Percentiles rank a stretch among this genome's conserved stretches.
phyloP scores from a whole-genome alignment of 30 jellyfish, hydroid and myxozoan species.

The Hydra vulgaris region DNA sequence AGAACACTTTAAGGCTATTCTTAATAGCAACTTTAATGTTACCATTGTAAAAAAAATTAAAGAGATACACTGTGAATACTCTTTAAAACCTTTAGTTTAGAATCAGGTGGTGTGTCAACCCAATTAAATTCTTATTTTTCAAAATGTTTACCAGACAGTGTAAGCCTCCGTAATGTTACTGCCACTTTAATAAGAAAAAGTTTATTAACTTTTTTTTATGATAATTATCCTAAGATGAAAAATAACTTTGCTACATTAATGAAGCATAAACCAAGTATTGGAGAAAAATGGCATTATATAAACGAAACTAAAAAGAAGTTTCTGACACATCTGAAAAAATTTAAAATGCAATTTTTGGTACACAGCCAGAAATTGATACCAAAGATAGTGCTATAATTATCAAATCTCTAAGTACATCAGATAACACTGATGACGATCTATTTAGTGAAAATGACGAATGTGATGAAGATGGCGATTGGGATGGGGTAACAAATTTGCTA shows the following conservation, averaged over 20 bases:
- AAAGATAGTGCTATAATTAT: background rate
- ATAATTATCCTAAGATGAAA: background rate
- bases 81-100: background rate
- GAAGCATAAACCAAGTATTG: slow-evolving; percentile 19
- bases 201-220: background rate
- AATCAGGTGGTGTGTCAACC: background rate
- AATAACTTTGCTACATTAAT: slow-evolving; percentile 3
- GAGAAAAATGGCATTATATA: background rate
- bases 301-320: background rate
- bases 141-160: background rate
- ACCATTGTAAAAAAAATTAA: background rate
- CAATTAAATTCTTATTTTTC: background rate
- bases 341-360: background rate
- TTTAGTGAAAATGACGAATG: background rate
- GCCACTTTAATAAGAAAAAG: background rate
- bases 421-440: background rate
- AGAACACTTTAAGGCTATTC: background rate
- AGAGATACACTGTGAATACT: background rate
- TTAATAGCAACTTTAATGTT: background rate
- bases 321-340: background rate
- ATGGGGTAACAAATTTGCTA: background rate
- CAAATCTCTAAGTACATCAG: background rate
- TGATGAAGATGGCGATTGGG: background rate
- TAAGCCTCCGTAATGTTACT: background rate
- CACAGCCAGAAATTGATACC: background rate